phyloP scores from a whole-genome alignment of 2,888 invertebrate genomes.

The Clunio marinus region DNA sequence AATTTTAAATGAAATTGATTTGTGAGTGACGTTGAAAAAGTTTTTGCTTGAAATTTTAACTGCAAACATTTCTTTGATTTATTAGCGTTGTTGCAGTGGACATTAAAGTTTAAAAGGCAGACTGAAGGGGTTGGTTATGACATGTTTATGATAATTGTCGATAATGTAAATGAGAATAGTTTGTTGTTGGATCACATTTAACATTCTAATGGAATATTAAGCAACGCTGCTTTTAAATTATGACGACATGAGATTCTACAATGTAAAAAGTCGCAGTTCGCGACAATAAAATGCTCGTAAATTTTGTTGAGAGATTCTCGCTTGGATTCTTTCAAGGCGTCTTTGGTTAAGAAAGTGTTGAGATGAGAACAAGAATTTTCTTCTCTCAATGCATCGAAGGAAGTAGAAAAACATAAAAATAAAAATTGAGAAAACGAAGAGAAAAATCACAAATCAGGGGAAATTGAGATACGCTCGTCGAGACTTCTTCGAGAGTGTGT shows the following conservation, averaged over 20 bases:
- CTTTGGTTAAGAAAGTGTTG: background rate
- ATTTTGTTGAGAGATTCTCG: background rate
- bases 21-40: background rate
- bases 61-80: background rate
- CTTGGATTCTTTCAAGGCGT: too few relatives aligned
- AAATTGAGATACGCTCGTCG: background rate
- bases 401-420: conserved; percentile 2
- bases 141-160: background rate
- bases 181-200: too few relatives aligned
- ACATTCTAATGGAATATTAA: too few relatives aligned
- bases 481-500: background rate
- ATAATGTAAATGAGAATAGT: too few relatives aligned
- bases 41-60: background rate
- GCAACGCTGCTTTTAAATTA: too few relatives aligned
- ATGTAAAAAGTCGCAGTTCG: too few relatives aligned
- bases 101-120: background rate
- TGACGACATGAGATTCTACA: too few relatives aligned
- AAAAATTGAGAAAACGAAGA: conserved; percentile 15
- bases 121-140: background rate
- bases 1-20: background rate
- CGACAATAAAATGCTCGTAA: too few relatives aligned
- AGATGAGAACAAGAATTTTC: background rate
- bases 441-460: conserved; percentile 3
- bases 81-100: background rate
- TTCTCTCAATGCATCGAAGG: background rate